These are phyloP conservation scores for Todiramphus chloris DNA, from an alignment of 2,113 vertebrate species.

Conservation along the genomic window DNA sequence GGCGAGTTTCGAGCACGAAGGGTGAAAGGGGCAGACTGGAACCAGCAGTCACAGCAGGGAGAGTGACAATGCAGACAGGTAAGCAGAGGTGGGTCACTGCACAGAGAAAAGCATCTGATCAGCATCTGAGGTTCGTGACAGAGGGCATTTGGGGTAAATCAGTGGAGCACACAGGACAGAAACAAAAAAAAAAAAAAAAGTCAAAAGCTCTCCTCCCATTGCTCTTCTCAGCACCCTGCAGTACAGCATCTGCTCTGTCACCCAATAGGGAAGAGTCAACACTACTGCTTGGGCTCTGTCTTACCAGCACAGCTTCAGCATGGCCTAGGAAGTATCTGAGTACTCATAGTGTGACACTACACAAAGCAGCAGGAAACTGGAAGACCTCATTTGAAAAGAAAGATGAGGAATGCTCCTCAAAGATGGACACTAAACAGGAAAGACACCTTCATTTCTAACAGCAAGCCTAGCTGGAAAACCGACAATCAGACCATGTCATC, in stretches of 20 bases:
- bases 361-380: not conserved
- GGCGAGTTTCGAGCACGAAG: rapidly evolving
- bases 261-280: not conserved
- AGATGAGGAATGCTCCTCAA: not conserved
- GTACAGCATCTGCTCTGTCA: not conserved
- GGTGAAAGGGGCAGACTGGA: not conserved
- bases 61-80: not conserved
- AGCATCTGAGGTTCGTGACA: not conserved
- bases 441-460: not conserved
- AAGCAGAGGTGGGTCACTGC: not conserved
- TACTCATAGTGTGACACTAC: not conserved
- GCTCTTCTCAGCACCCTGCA: not conserved
- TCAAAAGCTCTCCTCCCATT: not conserved
- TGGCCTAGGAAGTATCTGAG: not conserved
- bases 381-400: not conserved
- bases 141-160: not conserved
- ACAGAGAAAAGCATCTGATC: conserved; percentile 21
- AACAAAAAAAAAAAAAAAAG: not conserved
- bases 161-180: not conserved
- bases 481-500: not conserved
- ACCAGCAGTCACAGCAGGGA: not conserved
- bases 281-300: not conserved
- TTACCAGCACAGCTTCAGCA: not conserved
- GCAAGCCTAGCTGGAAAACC: not conserved
- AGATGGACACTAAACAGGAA: not conserved